Evolutionary conservation across 2,113 vertebrate species (phyloP).

Genomic region (Lota lota): DNA sequence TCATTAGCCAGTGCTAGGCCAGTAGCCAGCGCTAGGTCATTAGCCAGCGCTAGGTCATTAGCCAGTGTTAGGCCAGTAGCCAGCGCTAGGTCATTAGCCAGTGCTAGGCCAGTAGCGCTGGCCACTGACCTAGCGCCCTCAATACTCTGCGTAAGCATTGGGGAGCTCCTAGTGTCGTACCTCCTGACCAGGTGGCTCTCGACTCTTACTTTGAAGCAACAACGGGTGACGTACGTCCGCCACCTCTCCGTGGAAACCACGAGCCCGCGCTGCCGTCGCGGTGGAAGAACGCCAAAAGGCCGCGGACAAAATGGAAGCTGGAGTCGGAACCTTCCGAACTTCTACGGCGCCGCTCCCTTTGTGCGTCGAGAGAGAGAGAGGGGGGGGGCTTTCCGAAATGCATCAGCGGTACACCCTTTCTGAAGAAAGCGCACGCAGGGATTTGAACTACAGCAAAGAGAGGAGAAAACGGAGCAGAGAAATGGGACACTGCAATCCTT

Average conservation of each 20-base stretch:
- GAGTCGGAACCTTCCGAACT: constrained; percentile 69
- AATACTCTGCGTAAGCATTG: too few relatives aligned
- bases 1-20: constrained; percentile 25
- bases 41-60: constrained; percentile 34
- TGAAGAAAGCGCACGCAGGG: constrained; percentile 72
- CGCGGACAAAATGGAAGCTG: too few relatives aligned
- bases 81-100: too few relatives aligned
- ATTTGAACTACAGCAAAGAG: constrained; percentile 66
- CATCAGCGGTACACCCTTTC: constrained; percentile 69
- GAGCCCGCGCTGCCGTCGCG: constrained; percentile 44
- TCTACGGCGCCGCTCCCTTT: constrained; percentile 66
- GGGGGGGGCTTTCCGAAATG: constrained; percentile 72
- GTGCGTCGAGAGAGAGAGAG: constrained; percentile 70
- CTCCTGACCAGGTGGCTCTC: too few relatives aligned
- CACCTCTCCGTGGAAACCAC: constrained; percentile 35
- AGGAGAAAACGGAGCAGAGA: constrained; percentile 33
- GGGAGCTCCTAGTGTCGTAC: too few relatives aligned
- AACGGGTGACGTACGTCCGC: too few relatives aligned
- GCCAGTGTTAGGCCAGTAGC: too few relatives aligned
- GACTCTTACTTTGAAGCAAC: too few relatives aligned
- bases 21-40: constrained; percentile 39
- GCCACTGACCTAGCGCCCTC: too few relatives aligned
- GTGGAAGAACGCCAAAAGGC: constrained; percentile 44
- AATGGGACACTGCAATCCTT: constrained; percentile 61
- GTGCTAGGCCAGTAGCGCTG: too few relatives aligned